Evolutionary conservation across 2,888 invertebrate genomes (phyloP), one percentile per base, ranked within the genome.

Genomic region (Aspidapion aeneum): DNA sequence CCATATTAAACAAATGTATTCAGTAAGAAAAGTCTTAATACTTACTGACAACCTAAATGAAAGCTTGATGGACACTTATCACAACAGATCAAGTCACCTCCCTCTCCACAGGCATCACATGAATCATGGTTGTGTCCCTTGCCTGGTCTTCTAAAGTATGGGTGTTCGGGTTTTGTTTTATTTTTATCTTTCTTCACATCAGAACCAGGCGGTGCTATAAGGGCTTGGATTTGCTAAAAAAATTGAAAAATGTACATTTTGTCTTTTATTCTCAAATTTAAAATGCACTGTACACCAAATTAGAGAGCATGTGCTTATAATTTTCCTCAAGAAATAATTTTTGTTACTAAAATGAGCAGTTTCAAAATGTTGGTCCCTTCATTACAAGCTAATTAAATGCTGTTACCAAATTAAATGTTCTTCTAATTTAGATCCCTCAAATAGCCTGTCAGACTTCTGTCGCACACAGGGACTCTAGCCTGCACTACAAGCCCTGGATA

Each of bases 51-150:
- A 72, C 91, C 89, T 64, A 96, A 84, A 82, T 98, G 98, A 81
- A 98, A 98, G 67, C 96, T 95, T 22, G 95, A 94, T 1, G 96
- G 96, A 74, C 98, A 98, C 68, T 90, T 90, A 79, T 98, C 97
- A 78, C 98, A 98, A 80, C 96, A 97, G 63, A 98, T 88, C 49
- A 98, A 82, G 79, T 96, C 95, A 1, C 98, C 97, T 35, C 96
- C 96, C 82, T 97, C 97, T 60, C 90, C 87, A 78, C 98, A 98
- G 61, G 94, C 92, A 82, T 96, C 96, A 77, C 98, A 98, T 69
- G 89, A 90, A 76, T 97, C 96, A 76, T 91, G 93, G 80, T 96
- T 96, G 75, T 93, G 93, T 5, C 93, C 93, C 74, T 90, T 88
- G n/a, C 93, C 93, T 68, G 93, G 92, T 65, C 92, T 83, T 77